Base-by-base conservation (phyloP, 2,797 vertebrate genomes). In the Thamnophis elegans region DNA sequence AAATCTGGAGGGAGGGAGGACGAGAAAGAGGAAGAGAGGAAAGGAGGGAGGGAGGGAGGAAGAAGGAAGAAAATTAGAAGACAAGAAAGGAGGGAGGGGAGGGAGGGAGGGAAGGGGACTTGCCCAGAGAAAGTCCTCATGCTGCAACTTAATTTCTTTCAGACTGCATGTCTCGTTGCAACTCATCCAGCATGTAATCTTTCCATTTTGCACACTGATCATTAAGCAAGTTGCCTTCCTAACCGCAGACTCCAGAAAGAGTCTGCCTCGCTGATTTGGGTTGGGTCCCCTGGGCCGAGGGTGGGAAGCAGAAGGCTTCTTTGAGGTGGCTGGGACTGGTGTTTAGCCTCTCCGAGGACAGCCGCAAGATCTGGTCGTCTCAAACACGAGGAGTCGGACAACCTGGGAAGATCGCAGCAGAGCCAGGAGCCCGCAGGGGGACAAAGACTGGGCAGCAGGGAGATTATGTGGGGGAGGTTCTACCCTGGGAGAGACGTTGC, bases 161-260 rank as follows among this genome's bases (percentile, higher is more conserved):
- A 92, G 95, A 90, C 94, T 89, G 91, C 93, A 93, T 51, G 4
- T 94, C 92, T 60, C 60, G 92, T 93, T 94, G 92, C 93, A 90
- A 86, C 54, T 92, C 92, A 91, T 95, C 4, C 94, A 95, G 95
- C 87, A 1, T 95, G 94, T 95, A 96, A 96, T 96, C 93, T 93
- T 94, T 93, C 94, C 92, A 92, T 85, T 92, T 94, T 94, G 94
- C 95, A 95, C 95, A 94, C 95, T 95, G 94, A 85, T 94, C 96
- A 97, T 97, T 96, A 97, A 91, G 86, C 89, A 85, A 2, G 42
- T 65, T 36, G 91, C 87, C 20, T 55, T 18, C 2, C 95, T 94
- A 97, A 95, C 97, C 96, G 97, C 96, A 94, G 97, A 92, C 95
- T 97, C 96, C 96, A 96, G 12, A 93, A 95, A 97, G 95, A 95